These are phyloP conservation scores for Abramis brama DNA, from an alignment of 2,113 vertebrate genomes.

Conservation along the genomic window DNA sequence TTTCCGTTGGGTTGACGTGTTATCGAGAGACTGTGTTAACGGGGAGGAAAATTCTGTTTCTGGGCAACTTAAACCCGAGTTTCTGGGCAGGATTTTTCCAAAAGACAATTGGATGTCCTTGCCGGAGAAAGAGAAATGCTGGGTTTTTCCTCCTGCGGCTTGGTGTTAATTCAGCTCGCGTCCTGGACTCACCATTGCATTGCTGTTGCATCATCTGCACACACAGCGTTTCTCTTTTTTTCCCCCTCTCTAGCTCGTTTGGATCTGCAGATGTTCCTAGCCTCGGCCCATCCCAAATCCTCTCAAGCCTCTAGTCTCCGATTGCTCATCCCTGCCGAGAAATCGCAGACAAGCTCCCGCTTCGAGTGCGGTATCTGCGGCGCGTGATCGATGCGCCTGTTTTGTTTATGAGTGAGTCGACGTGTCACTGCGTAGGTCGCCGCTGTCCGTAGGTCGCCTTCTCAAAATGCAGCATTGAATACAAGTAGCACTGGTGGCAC, in stretches of 20 bases:
- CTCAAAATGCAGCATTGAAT: slow-evolving; percentile 61
- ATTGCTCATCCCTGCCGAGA: slow-evolving; percentile 60
- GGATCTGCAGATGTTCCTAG: slow-evolving; percentile 51
- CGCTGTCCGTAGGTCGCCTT: slow-evolving; percentile 59
- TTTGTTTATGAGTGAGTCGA: slow-evolving; percentile 65
- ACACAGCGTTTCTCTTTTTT: slow-evolving; percentile 59
- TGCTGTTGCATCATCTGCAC: slow-evolving; percentile 64
- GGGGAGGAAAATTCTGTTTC: slow-evolving; percentile 23
- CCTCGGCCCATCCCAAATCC: slow-evolving; percentile 45
- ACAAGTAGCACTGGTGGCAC: slow-evolving; percentile 43
- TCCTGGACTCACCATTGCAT: slow-evolving; percentile 60
- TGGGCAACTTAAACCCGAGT: slow-evolving; percentile 29
- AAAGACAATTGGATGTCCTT: slow-evolving; percentile 59
- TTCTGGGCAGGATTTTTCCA: slow-evolving; percentile 47
- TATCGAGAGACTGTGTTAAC: slow-evolving; percentile 26
- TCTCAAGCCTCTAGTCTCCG: slow-evolving; percentile 18
- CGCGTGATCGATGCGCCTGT: slow-evolving; percentile 63
- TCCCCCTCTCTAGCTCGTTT: slow-evolving; percentile 38
- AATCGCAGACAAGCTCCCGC: slow-evolving; percentile 58
- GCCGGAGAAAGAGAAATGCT: slow-evolving; percentile 40
- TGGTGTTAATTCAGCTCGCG: slow-evolving; percentile 63
- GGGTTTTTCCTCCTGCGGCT: slow-evolving; percentile 49
- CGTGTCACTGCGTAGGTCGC: slow-evolving; percentile 57
- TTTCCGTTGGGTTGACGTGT: background rate
- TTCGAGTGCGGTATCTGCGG: slow-evolving; percentile 60